phyloP scores from a whole-genome alignment of 2,113 vertebrate genomes.

The Chaetodon trifascialis region DNA sequence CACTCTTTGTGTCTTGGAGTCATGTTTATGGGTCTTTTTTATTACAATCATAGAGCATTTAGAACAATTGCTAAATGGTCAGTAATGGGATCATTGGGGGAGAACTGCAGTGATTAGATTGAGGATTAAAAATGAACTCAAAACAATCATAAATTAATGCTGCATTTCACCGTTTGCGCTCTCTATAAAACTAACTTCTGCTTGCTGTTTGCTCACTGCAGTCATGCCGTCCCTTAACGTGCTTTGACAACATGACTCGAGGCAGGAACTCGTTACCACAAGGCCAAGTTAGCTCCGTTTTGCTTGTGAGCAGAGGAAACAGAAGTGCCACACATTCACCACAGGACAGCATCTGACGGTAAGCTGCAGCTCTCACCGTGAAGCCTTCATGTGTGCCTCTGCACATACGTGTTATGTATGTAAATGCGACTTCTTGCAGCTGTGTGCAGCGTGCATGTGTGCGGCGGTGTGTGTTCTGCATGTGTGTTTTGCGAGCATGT shows the following conservation, averaged over 20 bases:
- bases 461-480: no score
- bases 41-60: no score
- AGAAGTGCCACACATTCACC: slow-evolving; percentile 40
- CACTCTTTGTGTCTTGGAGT: not conserved
- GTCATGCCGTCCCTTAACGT: not conserved
- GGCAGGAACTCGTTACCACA: slow-evolving; percentile 13
- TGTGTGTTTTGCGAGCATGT: not conserved
- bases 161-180: not conserved
- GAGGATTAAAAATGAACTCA: no score
- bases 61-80: no score
- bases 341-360: not conserved
- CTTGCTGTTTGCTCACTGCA: not conserved
- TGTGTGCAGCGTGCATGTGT: not conserved
- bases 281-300: not conserved
- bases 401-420: not conserved
- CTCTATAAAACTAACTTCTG: not conserved
- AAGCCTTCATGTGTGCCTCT: not conserved
- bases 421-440: not conserved
- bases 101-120: not conserved
- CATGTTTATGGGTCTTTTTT: not conserved
- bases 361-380: not conserved
- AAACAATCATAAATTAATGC: no score
- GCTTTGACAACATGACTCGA: not conserved
- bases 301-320: slow-evolving; percentile 34
- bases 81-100: not conserved